These are phyloP conservation scores for Cyclina sinensis DNA, from an alignment of 1,140 invertebrate genomes.

Conservation along the genomic window DNA sequence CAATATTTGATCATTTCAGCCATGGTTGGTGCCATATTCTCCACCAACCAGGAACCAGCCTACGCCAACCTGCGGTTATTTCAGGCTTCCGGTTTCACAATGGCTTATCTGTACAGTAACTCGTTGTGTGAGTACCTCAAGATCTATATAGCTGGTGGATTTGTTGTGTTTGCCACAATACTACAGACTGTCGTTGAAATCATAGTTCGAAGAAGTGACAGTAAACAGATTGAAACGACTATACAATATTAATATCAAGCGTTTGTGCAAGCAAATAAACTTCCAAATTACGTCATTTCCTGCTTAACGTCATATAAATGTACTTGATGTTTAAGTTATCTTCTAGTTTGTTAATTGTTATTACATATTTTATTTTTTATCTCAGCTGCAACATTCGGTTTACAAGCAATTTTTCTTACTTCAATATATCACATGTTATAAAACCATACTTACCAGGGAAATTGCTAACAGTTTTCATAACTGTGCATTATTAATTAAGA, in stretches of 20 bases:
- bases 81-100: slow-evolving; percentile 75
- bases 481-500: no score
- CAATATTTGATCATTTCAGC: slow-evolving; percentile 58
- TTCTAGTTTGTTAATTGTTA: no score
- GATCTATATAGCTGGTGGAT: slow-evolving; percentile 69
- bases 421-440: no score
- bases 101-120: slow-evolving; percentile 75
- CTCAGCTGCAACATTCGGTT: no score
- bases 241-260: background rate
- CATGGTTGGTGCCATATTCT: slow-evolving; percentile 73
- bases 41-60: slow-evolving; percentile 76
- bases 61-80: slow-evolving; percentile 76
- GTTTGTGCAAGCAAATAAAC: no score
- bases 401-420: no score
- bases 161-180: slow-evolving; percentile 70
- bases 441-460: no score
- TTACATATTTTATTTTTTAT: no score
- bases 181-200: slow-evolving; percentile 73
- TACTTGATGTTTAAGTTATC: no score
- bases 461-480: no score
- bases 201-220: slow-evolving; percentile 41
- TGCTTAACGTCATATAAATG: no score
- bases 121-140: slow-evolving; percentile 74
- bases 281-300: no score
- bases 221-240: background rate